Base-by-base conservation (phyloP, 2,797 vertebrate species). In the Okamejei kenojei region DNA sequence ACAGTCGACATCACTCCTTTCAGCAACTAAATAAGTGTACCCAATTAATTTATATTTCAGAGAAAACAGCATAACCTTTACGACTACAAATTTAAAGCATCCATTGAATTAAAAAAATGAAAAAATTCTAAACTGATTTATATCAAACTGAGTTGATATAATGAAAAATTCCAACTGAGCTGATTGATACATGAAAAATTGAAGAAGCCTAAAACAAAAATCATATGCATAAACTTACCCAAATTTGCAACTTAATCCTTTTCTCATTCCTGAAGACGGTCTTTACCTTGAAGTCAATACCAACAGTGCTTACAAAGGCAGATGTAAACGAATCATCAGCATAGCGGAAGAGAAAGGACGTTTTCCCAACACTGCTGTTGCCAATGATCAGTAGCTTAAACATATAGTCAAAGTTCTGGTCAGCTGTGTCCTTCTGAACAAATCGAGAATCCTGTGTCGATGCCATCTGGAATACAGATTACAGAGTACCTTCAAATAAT, bases 361-460 rank as follows among this genome's bases (percentile, higher is more conserved):
- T 99, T 95, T 99, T 99, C 29, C 98, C 98, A 93, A 99, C 98
- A 19, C 98, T 99, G 97, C 99, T 99, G 95, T 99, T 99, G 94
- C 98, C 98, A 0, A 99, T 99, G 96, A 99, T 99, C 94, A 99
- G 97, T 94, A 99, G 95, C 94, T 99, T 99, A 95, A 99, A 99
- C 98, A 99, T 99, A 95, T 98, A 99, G 97, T 99, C 98, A 93
- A 99, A 99, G 96, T 99, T 99, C 95, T 99, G 98, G 95, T 99
- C 99, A 17, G 98, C 98, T 77, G 97, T 97, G 94, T 99, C 99
- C 95, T 99, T 99, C 95, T 98, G 98, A 94, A 96, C 96, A 94
- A 95, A 95, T 96, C 97, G 97, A 93, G 95, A 95, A 94, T 99
- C 99, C 96, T 99, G 99, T 95, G 97, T 96, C 93, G 98, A 97